Base-by-base conservation (phyloP, 2,113 vertebrate genomes). In the Phalacrocorax brasilianus region DNA sequence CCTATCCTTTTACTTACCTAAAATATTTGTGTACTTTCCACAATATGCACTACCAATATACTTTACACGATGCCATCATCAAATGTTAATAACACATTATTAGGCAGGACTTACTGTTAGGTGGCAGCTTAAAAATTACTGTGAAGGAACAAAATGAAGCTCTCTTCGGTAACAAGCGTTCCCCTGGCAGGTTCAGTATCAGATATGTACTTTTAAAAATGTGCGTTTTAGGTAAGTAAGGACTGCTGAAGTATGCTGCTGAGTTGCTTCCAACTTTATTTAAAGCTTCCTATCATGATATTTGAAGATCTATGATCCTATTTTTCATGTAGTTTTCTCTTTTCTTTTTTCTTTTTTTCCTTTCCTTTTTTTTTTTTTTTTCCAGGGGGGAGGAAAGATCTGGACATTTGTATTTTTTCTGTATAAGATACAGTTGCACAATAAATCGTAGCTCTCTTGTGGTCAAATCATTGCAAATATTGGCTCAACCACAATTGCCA, bases 361-460 rank as follows among this genome's bases (percentile, higher is more conserved):
- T 8, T 38, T n/a, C 12, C 9, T 2, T 9, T 35, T 19, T 17
- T 17, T 4, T 35, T 24, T 32, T 45, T 56, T 9, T 50, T 30
- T 32, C 4, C 4, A 4, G 14, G 5, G 15, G 11, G 5, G 8
- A 78, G 8, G 7, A 62, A 1, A 6, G 4, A 45, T 53, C 42
- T 78, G 11, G 6, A 15, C 81, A 66, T 61, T 49, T 45, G 6
- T 49, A 5, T 44, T 76, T 95, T 78, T 59, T 58, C 33, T 85
- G 11, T 11, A 17, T 26, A 22, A 67, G 24, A 35, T 71, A 9
- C 16, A 66, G 15, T 86, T 73, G 24, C 10, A 49, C 16, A 17
- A 14, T 30, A 75, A 35, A 7, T 6, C 65, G 24, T 53, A 58
- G 6, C 2, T 67, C 12, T 21, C 22, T 66, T 47, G 11, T 45